Base-by-base conservation (phyloP, 2,888 invertebrate genomes). In the Galerucella pusilla region DNA sequence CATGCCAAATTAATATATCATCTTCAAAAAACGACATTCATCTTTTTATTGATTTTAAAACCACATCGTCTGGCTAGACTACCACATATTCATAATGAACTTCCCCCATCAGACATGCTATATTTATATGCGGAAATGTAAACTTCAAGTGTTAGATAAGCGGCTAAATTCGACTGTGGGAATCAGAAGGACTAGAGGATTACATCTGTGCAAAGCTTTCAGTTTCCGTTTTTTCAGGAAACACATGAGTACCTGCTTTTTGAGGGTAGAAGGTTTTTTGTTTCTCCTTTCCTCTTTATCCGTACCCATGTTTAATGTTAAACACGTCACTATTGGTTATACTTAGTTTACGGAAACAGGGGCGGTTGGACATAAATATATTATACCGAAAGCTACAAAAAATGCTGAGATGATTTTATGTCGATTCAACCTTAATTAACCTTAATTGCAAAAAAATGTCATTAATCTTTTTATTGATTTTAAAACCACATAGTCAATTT, bases 91-190 rank as follows among this genome's bases (percentile, higher is more conserved):
- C 46, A 45, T 69, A 45, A 69, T 54, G 35, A 49, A 69, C 46
- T n/a, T 46, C 61, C 61, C 69, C 60, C 46, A 59, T 49, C 61
- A 46, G 9, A 52, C 69, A 42, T 28, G 46, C 61, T 69, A 12
- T 61, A 69, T 69, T 69, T 69, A 69, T 46, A 61, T 52, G 69
- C 60, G 60, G 69, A 61, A 61, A 69, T 69, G 28, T 69, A 49
- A 69, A 69, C 61, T 69, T 69, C n/a, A 61, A 69, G 64, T 64
- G 64, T 16, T 64, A 45, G 64, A 16, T 64, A 45, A 64, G 64
- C 64, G 63, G 63, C 12, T 45, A 12, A n/a, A 42, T 42, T 63
- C 63, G 64, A 65, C 16, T 65, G 64, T 65, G 64, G 45, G 46
- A 65, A 65, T 65, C 64, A 65, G 46, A 65, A 45, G 20, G 64